Conservation (phyloP, 2,113 vertebrate genomes). For the Scartelaos histophorus region DNA sequence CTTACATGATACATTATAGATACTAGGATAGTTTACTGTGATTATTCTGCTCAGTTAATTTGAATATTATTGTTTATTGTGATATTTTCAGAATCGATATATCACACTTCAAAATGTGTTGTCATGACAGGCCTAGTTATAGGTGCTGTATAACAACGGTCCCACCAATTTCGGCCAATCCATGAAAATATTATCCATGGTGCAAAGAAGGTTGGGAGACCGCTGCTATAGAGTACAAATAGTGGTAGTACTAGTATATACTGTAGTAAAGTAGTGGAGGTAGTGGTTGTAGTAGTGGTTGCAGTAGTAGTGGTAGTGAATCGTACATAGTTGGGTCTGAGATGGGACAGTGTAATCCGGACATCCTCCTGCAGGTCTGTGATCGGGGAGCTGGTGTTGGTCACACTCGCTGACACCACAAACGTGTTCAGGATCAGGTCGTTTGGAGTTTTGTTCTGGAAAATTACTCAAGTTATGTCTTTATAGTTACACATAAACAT, state of each 20-base stretch:
- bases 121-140: no score
- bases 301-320: background rate
- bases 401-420: conserved; percentile 86
- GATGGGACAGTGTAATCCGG: conserved; percentile 78
- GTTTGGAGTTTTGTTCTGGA: conserved; percentile 63
- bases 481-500: background rate
- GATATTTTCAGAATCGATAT: no score
- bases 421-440: conserved; percentile 78
- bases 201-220: no score
- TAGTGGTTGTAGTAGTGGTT: background rate
- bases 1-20: no score
- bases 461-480: background rate
- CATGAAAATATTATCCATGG: no score
- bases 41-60: no score
- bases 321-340: conserved; percentile 73
- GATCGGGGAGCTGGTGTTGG: conserved; percentile 72
- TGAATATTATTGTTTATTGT: no score
- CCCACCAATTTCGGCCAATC: no score
- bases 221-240: no score
- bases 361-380: conserved; percentile 80
- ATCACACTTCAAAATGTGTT: no score
- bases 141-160: background rate
- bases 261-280: background rate
- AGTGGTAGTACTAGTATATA: no score
- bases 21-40: no score